Evolutionary conservation across 35 echinoderm and acorn worm species (phyloP).

Genomic region (Stichopus chloronotus): DNA sequence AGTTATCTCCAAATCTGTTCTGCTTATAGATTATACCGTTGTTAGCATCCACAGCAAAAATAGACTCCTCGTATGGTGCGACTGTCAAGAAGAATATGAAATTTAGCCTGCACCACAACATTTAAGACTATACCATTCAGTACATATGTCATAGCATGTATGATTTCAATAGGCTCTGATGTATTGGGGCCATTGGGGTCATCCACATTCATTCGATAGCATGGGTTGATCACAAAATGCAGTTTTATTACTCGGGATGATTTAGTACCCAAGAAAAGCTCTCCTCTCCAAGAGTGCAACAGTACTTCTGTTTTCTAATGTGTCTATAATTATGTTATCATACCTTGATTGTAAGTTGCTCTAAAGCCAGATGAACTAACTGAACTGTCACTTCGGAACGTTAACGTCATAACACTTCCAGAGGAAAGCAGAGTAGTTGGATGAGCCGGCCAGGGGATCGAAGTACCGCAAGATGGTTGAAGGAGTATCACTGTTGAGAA

Average conservation of each 20-base stretch:
- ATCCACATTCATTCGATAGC: too few species aligned
- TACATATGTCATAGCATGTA: too few species aligned
- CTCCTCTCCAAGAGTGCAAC: neutral
- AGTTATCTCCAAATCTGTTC: neutral
- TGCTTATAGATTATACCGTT: neutral
- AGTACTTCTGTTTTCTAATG: neutral
- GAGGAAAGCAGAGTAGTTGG: slow-evolving; percentile 22
- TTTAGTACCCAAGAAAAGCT: too few species aligned
- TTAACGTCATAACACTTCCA: slow-evolving; percentile 17
- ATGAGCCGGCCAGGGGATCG: slow-evolving; percentile 1
- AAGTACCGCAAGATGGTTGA: neutral
- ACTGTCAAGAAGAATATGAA: neutral
- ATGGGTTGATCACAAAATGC: too few species aligned
- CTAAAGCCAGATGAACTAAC: neutral
- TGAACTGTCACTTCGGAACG: neutral
- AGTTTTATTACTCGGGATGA: too few species aligned
- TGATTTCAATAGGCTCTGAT: too few species aligned
- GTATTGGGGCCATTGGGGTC: too few species aligned
- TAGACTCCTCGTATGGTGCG: neutral
- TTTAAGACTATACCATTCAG: too few species aligned
- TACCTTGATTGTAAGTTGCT: slow-evolving; percentile 20
- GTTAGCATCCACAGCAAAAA: slow-evolving; percentile 5
- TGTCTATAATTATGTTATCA: too few species aligned
- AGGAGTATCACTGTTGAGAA: neutral
- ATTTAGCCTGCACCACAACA: neutral